Percentiles rank a stretch among this genome's conserved stretches.
Evolutionary conservation across 2,797 vertebrate species (phyloP).

Genomic region (Falco concolor): DNA sequence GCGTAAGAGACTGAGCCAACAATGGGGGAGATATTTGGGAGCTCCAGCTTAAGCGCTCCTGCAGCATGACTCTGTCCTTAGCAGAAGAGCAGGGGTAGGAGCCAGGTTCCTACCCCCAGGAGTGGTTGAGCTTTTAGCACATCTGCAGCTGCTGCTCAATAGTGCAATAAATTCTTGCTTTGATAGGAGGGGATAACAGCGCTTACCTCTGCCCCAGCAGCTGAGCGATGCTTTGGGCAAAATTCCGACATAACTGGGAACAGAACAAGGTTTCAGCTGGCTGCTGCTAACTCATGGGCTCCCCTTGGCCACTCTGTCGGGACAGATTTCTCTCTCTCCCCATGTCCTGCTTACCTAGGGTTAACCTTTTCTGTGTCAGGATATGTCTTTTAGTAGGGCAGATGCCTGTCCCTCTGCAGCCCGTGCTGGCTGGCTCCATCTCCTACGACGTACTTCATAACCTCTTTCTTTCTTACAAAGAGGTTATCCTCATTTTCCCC

Average conservation of each 20-base stretch:
- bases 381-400: not conserved
- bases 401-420: not conserved
- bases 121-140: not conserved
- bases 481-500: constrained; percentile 44
- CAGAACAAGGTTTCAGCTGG: not conserved
- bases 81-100: not conserved
- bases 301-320: not conserved
- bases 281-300: not conserved
- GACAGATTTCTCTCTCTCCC: not conserved
- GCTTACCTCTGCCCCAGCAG: not conserved
- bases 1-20: not conserved
- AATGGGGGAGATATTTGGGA: not conserved
- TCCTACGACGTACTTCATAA: not conserved
- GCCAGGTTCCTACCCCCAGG: not conserved
- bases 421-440: not conserved
- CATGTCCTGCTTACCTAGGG: not conserved
- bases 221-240: not conserved
- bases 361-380: constrained; percentile 34
- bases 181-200: not conserved
- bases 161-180: not conserved
- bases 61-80: constrained; percentile 34
- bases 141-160: not conserved
- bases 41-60: constrained; percentile 26
- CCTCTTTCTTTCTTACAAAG: constrained; percentile 27
- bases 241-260: not conserved